phyloP scores from a whole-genome alignment of 1,140 invertebrate species.

The Leguminivora glycinivorella region DNA sequence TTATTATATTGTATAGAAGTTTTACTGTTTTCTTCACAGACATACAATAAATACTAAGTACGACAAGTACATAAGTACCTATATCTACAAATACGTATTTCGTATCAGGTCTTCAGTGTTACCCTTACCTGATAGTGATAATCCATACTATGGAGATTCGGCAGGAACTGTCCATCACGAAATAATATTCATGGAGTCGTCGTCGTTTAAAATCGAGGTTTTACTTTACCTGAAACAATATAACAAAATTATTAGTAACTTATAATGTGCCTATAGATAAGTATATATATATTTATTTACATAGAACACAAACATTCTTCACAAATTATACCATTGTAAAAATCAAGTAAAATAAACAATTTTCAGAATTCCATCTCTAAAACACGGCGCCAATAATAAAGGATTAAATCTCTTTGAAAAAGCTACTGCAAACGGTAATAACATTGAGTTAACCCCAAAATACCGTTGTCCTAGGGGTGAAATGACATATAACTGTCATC shows the following conservation, averaged over 20 bases:
- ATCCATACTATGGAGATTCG: not conserved
- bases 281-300: too few species aligned
- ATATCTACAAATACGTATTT: too few species aligned
- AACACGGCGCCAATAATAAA: not conserved
- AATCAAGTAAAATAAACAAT: not conserved
- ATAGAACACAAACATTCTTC: too few species aligned
- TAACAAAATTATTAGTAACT: not conserved
- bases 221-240: constrained; percentile 27
- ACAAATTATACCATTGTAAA: too few species aligned
- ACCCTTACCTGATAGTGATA: not conserved
- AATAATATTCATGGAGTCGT: not conserved
- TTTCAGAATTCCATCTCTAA: not conserved
- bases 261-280: not conserved
- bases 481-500: constrained; percentile 56
- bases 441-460: constrained; percentile 24
- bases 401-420: not conserved
- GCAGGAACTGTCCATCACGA: not conserved
- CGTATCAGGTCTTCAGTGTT: not conserved
- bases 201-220: not conserved
- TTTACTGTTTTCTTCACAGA: too few species aligned
- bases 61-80: too few species aligned
- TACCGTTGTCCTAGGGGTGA: constrained; percentile 50
- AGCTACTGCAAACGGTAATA: not conserved
- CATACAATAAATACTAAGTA: too few species aligned
- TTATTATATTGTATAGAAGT: too few species aligned